Percentiles rank a stretch among this genome's conserved stretches.
These are phyloP conservation scores for Cryptotermes secundus DNA, from an alignment of 1,140 invertebrate species.

Conservation along the genomic window DNA sequence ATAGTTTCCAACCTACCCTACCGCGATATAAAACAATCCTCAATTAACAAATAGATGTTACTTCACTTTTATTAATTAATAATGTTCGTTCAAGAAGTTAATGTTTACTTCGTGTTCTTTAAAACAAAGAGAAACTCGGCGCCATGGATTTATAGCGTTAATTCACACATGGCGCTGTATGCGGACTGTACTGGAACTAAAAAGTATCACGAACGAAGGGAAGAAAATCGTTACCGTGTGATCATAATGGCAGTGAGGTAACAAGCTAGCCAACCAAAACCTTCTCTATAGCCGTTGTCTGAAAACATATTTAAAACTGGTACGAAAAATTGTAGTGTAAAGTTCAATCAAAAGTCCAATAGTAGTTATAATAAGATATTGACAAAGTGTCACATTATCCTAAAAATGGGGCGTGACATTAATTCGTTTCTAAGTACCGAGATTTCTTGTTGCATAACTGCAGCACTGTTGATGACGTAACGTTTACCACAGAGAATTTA, in stretches of 20 bases:
- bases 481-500: too few species aligned
- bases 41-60: neutral
- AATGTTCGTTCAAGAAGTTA: neutral
- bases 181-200: neutral
- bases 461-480: too few species aligned
- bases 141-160: neutral
- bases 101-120: neutral
- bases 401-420: too few species aligned
- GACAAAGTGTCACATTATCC: too few species aligned
- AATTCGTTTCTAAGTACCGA: too few species aligned
- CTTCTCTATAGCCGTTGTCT: neutral
- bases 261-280: neutral
- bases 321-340: too few species aligned
- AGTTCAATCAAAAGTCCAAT: too few species aligned
- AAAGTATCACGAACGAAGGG: constrained; percentile 4
- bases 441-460: too few species aligned
- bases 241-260: neutral
- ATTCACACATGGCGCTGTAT: neutral
- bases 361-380: too few species aligned
- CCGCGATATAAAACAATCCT: neutral
- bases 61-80: neutral
- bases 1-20: neutral
- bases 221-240: neutral
- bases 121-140: neutral
- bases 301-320: neutral